These are phyloP conservation scores for Poecile montanus DNA, from an alignment of 2,797 vertebrate species.

Conservation along the genomic window DNA sequence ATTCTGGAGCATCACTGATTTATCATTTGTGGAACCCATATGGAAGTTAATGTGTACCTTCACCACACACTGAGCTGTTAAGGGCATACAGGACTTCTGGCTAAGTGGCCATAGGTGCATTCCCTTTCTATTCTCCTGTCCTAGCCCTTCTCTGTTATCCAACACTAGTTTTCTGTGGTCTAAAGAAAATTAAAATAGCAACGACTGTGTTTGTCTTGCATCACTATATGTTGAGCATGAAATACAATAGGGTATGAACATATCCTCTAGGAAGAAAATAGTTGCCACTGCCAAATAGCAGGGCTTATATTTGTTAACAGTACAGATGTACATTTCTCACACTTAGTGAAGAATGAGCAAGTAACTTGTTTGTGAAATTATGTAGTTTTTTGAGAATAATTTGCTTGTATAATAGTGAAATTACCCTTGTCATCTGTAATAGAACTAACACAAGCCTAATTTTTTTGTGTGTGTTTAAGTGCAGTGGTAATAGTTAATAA, in stretches of 20 bases:
- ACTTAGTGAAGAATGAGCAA: not conserved
- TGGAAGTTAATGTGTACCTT: not conserved
- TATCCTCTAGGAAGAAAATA: not conserved
- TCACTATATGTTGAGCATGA: not conserved
- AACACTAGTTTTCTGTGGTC: not conserved
- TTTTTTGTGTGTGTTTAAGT: not conserved
- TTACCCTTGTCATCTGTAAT: not conserved
- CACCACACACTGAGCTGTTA: not conserved
- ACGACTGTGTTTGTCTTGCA: not conserved
- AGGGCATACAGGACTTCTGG: not conserved
- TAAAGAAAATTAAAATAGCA: not conserved
- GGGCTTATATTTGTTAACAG: not conserved
- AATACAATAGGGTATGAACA: not conserved
- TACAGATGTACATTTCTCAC: not conserved
- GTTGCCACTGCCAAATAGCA: not conserved
- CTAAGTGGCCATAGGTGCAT: not conserved
- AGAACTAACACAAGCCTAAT: not conserved
- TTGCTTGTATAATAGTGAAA: not conserved
- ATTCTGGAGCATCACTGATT: not conserved
- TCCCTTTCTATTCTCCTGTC: not conserved
- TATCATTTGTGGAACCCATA: not conserved
- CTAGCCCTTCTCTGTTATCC: not conserved
- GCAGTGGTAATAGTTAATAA: not conserved
- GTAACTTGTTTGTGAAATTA: not conserved
- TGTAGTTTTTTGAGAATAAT: not conserved